phyloP scores from a whole-genome alignment of 2,888 invertebrate species.

The Agrochola circellaris region DNA sequence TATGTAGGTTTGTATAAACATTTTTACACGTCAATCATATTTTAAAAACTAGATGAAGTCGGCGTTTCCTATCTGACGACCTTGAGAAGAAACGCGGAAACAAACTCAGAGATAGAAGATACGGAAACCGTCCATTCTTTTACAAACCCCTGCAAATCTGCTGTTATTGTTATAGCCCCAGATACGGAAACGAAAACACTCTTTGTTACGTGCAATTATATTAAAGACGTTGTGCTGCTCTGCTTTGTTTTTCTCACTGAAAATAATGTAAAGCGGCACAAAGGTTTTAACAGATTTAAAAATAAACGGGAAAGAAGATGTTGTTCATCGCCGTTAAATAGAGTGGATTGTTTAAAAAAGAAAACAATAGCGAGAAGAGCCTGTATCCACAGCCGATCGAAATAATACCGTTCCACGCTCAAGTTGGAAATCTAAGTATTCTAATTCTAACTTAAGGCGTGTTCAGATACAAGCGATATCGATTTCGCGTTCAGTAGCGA shows the following conservation, averaged over 20 bases:
- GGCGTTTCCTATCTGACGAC: too few species aligned
- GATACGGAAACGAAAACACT: constrained; percentile 12
- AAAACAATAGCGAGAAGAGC: neutral
- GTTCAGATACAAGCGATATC: too few species aligned
- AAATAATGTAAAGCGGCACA: neutral
- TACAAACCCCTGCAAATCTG: constrained; percentile 3
- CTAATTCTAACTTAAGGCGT: too few species aligned
- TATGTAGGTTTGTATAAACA: too few species aligned
- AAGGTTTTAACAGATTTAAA: too few species aligned
- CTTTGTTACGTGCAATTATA: neutral
- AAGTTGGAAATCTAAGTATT: neutral
- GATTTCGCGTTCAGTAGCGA: too few species aligned
- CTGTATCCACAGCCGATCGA: neutral
- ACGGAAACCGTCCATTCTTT: neutral
- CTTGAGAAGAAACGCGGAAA: too few species aligned
- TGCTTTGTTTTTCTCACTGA: neutral
- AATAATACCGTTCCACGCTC: neutral
- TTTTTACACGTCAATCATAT: too few species aligned
- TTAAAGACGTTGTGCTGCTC: neutral
- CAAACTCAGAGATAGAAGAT: too few species aligned
- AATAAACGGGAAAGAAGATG: neutral
- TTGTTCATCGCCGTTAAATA: neutral
- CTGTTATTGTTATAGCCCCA: neutral
- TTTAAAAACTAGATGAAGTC: too few species aligned
- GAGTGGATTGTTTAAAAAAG: neutral